Percentiles rank a stretch among this genome's conserved stretches.
These are phyloP conservation scores for Adineta ricciae DNA, from an alignment of 2,888 invertebrate genomes.

Conservation along the genomic window DNA sequence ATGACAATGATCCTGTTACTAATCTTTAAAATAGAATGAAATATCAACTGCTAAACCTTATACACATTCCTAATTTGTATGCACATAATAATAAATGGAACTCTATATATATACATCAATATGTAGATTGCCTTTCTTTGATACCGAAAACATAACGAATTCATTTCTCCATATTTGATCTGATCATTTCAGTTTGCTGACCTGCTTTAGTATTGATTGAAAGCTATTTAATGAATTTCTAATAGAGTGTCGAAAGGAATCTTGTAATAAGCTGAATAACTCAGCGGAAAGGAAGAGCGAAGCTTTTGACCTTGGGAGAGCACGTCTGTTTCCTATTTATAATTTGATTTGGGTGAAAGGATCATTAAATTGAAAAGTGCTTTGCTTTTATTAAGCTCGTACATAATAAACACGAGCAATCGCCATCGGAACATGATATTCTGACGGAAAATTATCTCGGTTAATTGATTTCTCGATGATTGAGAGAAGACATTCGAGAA, in stretches of 20 bases:
- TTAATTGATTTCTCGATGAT: too few species aligned
- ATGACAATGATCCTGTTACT: not conserved
- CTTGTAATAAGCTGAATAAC: not conserved
- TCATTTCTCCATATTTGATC: not conserved
- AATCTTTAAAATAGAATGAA: not conserved
- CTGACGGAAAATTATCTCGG: too few species aligned
- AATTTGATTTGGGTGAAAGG: not conserved
- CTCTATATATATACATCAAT: not conserved
- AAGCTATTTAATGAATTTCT: not conserved
- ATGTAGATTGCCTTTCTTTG: not conserved
- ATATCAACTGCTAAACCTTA: not conserved
- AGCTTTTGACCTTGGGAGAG: not conserved
- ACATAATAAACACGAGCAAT: not conserved
- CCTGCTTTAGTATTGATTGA: not conserved
- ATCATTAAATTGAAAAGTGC: not conserved
- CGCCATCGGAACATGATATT: too few species aligned
- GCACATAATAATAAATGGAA: not conserved
- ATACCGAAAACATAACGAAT: not conserved
- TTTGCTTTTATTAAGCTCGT: not conserved
- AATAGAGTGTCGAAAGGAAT: not conserved
- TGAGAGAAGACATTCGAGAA: too few species aligned
- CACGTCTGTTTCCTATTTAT: not conserved
- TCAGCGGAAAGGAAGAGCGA: not conserved
- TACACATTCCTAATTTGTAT: conserved; percentile 2
- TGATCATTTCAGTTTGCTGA: not conserved